A percentile compares a stretch with the other conserved stretches of the same genome.
phyloP scores from a whole-genome alignment of 2,797 vertebrate species.

The Protosalanx chinensis region DNA sequence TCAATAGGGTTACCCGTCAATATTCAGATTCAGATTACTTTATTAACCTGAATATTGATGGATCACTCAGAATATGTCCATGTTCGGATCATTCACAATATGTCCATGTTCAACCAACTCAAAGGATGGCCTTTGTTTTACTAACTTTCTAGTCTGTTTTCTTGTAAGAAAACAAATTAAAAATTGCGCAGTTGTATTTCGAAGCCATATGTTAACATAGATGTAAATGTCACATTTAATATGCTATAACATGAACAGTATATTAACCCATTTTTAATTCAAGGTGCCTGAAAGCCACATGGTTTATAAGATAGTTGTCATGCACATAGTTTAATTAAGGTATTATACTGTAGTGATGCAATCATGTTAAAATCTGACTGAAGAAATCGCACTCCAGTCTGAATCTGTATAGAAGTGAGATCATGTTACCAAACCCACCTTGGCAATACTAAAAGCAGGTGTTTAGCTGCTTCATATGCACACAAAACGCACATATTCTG shows the following conservation, averaged over 20 bases:
- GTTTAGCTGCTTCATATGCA: constrained; percentile 17
- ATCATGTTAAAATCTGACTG: neutral
- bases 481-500: constrained; percentile 13
- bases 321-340: neutral
- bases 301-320: neutral
- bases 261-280: constrained; percentile 14
- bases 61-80: too few species aligned
- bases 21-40: constrained; percentile 6
- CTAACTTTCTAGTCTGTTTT: constrained; percentile 40
- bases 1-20: constrained; percentile 29
- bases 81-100: neutral
- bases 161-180: constrained; percentile 34
- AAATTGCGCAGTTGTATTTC: constrained; percentile 40
- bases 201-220: constrained; percentile 49
- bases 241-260: constrained; percentile 33
- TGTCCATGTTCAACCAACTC: constrained; percentile 26
- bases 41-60: too few species aligned
- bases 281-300: constrained; percentile 32
- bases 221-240: constrained; percentile 53
- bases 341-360: constrained; percentile 25
- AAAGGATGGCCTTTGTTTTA: constrained; percentile 49
- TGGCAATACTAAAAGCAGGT: constrained; percentile 47
- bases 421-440: constrained; percentile 38
- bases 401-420: constrained; percentile 15
- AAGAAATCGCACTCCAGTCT: constrained; percentile 24